Percentiles rank a stretch among this genome's conserved stretches.
phyloP scores from a whole-genome alignment of 1,140 invertebrate species.

The Drosophila pseudoobscura region DNA sequence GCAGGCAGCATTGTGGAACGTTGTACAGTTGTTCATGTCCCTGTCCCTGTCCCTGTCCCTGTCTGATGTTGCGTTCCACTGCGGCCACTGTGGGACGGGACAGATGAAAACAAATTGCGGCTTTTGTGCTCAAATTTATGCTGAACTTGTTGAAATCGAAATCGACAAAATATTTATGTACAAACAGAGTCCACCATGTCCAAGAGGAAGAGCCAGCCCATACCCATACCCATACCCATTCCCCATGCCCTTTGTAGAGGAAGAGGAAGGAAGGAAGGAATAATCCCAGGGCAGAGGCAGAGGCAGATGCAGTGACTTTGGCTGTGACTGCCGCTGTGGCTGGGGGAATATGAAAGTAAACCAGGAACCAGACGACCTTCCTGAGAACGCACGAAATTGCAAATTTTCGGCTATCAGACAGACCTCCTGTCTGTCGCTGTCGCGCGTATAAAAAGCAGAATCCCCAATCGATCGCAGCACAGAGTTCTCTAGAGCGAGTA shows the following conservation, averaged over 20 bases:
- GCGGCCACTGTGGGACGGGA: slow-evolving; percentile 22
- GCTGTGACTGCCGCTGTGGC: background rate
- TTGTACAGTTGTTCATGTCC: slow-evolving; percentile 42
- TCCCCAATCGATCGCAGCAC: slow-evolving; percentile 43
- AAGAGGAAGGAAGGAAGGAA: slow-evolving; percentile 34
- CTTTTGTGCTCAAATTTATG: slow-evolving; percentile 81
- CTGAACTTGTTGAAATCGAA: slow-evolving; percentile 80
- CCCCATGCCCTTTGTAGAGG: slow-evolving; percentile 1
- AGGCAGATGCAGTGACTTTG: background rate
- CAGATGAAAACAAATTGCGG: slow-evolving; percentile 81
- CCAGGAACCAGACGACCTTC: slow-evolving; percentile 77
- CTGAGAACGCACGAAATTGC: slow-evolving; percentile 74
- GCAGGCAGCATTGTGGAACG: slow-evolving; percentile 27
- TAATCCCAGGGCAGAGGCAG: slow-evolving; percentile 25
- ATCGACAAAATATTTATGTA: slow-evolving; percentile 76
- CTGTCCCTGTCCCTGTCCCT: slow-evolving; percentile 30
- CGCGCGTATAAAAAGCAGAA: slow-evolving; percentile 76
- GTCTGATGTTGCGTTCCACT: slow-evolving; percentile 8
- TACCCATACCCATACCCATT: too few species aligned
- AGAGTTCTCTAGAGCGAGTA: slow-evolving; percentile 83
- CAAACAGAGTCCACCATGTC: slow-evolving; percentile 11
- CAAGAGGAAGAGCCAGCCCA: background rate
- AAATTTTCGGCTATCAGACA: slow-evolving; percentile 41
- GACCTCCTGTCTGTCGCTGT: background rate
- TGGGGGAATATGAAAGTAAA: slow-evolving; percentile 78